Evolutionary conservation across 2,113 vertebrate species (phyloP).

Genomic region (Heloderma charlesbogerti): DNA sequence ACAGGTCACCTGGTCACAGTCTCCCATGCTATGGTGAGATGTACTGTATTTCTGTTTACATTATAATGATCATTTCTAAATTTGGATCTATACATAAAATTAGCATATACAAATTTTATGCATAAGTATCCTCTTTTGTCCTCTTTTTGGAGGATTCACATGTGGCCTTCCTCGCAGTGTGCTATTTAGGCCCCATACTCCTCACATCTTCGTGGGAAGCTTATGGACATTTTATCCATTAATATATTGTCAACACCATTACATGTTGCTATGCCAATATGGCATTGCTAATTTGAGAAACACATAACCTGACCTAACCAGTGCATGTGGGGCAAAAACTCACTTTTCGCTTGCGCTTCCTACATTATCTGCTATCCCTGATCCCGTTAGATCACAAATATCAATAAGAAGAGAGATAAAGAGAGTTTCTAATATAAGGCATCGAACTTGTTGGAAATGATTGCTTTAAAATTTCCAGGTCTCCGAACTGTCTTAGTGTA

Average conservation of each 20-base stretch:
- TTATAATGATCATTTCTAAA: too few species aligned
- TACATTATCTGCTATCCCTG: constrained; percentile 21
- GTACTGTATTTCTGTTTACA: too few species aligned
- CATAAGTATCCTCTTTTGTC: too few species aligned
- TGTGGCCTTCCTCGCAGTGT: too few species aligned
- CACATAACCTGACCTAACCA: background rate
- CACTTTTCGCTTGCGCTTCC: rapidly evolving
- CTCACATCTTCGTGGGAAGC: background rate
- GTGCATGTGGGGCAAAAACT: background rate
- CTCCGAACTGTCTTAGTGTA: constrained; percentile 53
- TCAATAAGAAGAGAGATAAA: background rate
- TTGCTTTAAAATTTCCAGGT: background rate
- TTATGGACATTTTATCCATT: background rate
- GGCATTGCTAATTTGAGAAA: background rate
- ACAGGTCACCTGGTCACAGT: too few species aligned
- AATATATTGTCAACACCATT: background rate
- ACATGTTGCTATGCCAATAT: background rate
- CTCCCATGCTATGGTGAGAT: too few species aligned
- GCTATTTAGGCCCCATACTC: background rate
- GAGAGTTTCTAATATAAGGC: background rate
- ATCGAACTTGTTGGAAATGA: background rate
- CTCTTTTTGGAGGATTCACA: too few species aligned
- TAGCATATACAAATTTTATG: too few species aligned
- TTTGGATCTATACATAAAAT: too few species aligned
- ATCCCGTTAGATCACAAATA: background rate